Evolutionary conservation across 2,113 vertebrate species (phyloP).

Genomic region (Poicephalus meyeri): DNA sequence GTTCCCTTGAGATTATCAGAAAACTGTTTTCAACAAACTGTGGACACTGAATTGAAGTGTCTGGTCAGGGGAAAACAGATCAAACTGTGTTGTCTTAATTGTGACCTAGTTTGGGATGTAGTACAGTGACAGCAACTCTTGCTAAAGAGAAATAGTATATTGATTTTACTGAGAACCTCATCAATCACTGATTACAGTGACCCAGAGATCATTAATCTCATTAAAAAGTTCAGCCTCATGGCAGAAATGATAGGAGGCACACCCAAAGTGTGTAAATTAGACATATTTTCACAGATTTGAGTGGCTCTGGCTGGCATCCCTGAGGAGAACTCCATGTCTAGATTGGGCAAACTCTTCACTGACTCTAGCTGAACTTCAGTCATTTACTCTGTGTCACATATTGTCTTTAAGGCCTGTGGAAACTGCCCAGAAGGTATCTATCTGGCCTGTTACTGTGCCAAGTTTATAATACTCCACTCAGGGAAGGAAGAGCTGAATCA

Average conservation of each 20-base stretch:
- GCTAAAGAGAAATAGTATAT: slow-evolving; percentile 26
- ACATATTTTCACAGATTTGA: background rate
- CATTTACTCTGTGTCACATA: background rate
- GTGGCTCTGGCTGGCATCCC: background rate
- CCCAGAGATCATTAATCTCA: slow-evolving; percentile 41
- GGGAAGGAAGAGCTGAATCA: background rate
- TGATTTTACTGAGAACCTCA: slow-evolving; percentile 59
- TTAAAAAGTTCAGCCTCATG: slow-evolving; percentile 33
- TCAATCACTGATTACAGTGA: slow-evolving; percentile 34
- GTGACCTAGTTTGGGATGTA: background rate
- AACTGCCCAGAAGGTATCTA: background rate
- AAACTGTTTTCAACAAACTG: background rate
- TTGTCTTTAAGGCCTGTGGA: background rate
- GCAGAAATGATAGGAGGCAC: slow-evolving; percentile 4
- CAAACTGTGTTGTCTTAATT: background rate
- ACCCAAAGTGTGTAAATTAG: background rate
- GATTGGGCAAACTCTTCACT: background rate
- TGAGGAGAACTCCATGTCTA: background rate
- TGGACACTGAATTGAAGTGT: background rate
- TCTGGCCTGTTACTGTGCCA: background rate
- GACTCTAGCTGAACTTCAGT: background rate
- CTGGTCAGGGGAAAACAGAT: background rate
- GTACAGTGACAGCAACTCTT: background rate
- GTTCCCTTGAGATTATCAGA: background rate
- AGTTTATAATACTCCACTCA: background rate